phyloP scores from a whole-genome alignment of 2,888 invertebrate species.

The Morpho helenor region DNA sequence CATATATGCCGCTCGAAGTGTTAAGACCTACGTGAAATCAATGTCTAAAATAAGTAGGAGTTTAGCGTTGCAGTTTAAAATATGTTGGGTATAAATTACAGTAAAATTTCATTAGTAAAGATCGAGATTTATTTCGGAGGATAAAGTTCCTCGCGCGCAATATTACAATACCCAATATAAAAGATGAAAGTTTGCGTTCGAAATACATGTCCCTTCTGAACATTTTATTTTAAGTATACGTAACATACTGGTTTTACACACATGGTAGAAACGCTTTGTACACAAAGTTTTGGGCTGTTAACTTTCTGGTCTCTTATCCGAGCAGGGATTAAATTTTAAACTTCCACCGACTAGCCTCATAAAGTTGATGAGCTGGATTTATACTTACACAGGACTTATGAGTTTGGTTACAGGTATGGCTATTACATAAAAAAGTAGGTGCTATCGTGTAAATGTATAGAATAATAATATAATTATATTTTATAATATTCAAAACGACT shows the following conservation, averaged over 20 bases:
- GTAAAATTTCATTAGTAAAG: too few relatives aligned
- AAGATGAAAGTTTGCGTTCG: background rate
- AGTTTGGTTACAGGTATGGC: conserved; percentile 23
- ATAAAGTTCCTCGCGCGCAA: too few relatives aligned
- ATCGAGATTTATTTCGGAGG: too few relatives aligned
- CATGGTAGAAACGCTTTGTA: conserved; percentile 15
- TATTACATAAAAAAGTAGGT: conserved; percentile 3
- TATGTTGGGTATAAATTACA: too few relatives aligned
- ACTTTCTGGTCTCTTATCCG: conserved; percentile 65
- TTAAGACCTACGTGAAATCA: too few relatives aligned
- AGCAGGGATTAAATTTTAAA: conserved; percentile 68
- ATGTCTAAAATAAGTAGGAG: too few relatives aligned
- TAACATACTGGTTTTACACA: conserved; percentile 9
- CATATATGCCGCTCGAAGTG: too few relatives aligned
- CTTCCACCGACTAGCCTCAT: conserved; percentile 60
- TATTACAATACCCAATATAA: too few relatives aligned
- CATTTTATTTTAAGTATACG: background rate
- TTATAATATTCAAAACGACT: too few relatives aligned
- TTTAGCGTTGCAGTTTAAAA: too few relatives aligned
- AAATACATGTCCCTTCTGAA: background rate
- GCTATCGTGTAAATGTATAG: too few relatives aligned
- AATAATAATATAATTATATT: too few relatives aligned
- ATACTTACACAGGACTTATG: conserved; percentile 42
- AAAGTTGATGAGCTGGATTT: conserved; percentile 65
- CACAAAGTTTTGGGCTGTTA: conserved; percentile 58